Conservation (phyloP, 2,797 vertebrate genomes). For the Delichon dasypus region DNA sequence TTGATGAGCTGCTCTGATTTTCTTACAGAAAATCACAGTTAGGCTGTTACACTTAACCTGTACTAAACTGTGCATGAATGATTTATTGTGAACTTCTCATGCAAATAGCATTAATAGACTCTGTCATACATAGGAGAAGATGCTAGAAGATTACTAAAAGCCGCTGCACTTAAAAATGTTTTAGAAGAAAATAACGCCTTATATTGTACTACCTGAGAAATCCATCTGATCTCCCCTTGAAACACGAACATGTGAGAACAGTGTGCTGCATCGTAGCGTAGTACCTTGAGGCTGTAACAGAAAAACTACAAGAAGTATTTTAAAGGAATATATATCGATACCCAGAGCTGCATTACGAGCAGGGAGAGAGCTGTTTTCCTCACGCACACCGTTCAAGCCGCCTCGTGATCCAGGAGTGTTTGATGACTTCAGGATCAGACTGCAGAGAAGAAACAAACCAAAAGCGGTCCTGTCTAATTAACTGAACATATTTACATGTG, state of each 20-base stretch:
- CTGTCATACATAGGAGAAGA: constrained; percentile 55
- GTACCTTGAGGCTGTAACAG: neutral
- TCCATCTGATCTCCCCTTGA: constrained; percentile 11
- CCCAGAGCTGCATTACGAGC: neutral
- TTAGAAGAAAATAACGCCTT: constrained; percentile 28
- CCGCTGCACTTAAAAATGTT: constrained; percentile 51
- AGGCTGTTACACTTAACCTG: constrained; percentile 58
- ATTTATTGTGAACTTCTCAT: constrained; percentile 68
- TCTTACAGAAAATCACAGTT: constrained; percentile 37
- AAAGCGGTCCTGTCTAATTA: constrained; percentile 71
- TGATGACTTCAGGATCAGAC: constrained; percentile 55
- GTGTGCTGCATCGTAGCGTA: neutral
- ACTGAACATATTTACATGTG: constrained; percentile 72
- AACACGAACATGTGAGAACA: neutral
- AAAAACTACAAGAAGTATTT: constrained; percentile 18
- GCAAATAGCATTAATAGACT: constrained; percentile 66
- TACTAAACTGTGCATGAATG: constrained; percentile 61
- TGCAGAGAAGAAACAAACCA: constrained; percentile 61
- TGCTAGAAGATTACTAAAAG: constrained; percentile 61
- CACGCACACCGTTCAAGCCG: neutral
- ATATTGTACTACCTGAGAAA: neutral
- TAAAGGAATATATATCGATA: neutral
- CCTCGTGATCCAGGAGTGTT: constrained; percentile 36
- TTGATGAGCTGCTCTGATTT: constrained; percentile 51
- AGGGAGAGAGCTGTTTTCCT: neutral